Evolutionary conservation across 2,888 invertebrate species (phyloP), one percentile per base, ranked within the genome.

Genomic region (Suillia variegata): DNA sequence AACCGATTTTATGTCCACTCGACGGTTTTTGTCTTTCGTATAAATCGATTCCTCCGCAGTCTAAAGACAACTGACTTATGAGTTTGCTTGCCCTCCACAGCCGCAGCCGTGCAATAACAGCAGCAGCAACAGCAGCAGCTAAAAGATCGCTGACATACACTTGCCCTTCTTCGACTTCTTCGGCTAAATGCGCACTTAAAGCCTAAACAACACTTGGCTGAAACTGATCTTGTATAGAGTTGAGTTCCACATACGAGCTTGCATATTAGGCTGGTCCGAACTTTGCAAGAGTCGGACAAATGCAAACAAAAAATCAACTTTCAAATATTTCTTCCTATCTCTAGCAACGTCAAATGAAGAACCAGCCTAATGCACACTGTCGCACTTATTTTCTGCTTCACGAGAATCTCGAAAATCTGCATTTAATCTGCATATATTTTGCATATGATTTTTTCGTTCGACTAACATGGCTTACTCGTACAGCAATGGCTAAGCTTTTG

Each of bases 401-500:
- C 3, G 38, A 10, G 38, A 10, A 38, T 10, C 38, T 38, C 38
- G 15, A n/a, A 38, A 48, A 51, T 57, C 50, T 56, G 51, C 57
- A 57, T 57, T 26, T 38, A 57, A 51, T 57, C 57, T 57, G 57
- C 57, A 52, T 52, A 38, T 49, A 33, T 52, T 57, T 57, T 57
- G 57, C 57, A 57, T 57, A 57, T 57, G 52, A 51, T 45, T 38
- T 38, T 38, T 38, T 38, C n/a, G 6, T 48, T 48, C 4, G 18
- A 13, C 20, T 38, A 10, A 38, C 38, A 38, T 13, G 38, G 15
- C 15, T n/a, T n/a, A n/a, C n/a, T n/a, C n/a, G n/a, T n/a, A n/a
- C 38, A n/a, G 15, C 6, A 38, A 38, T 38, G 10, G 12, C n/a
- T 38, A 38, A 38, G 38, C 38, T 38, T 38, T n/a, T n/a, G n/a